Conservation (phyloP, 2,113 vertebrate genomes). For the Octodon degus region DNA sequence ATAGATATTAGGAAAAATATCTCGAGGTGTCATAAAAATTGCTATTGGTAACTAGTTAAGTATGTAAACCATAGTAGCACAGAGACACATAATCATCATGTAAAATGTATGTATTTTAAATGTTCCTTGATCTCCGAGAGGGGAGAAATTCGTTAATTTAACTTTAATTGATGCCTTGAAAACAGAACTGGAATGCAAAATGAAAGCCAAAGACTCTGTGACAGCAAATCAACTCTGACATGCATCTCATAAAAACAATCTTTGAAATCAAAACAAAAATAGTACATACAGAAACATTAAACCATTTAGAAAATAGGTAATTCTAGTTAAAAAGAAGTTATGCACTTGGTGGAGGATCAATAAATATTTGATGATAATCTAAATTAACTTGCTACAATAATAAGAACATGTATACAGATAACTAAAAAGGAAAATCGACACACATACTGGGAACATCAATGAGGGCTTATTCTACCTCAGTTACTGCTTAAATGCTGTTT, state of each 20-base stretch:
- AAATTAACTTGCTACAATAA: neutral
- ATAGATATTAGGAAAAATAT: slow-evolving; percentile 73
- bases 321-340: neutral
- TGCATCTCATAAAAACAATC: slow-evolving; percentile 62
- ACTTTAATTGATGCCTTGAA: slow-evolving; percentile 75
- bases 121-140: slow-evolving; percentile 72
- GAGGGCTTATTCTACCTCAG: neutral
- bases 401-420: neutral
- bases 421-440: neutral
- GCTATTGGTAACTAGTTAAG: slow-evolving; percentile 58
- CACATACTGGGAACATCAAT: neutral
- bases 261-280: slow-evolving; percentile 84
- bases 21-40: slow-evolving; percentile 64
- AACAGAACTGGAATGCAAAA: slow-evolving; percentile 82
- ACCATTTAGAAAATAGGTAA: slow-evolving; percentile 29
- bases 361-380: slow-evolving; percentile 27
- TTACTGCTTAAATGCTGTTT: neutral
- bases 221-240: slow-evolving; percentile 76
- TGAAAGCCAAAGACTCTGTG: slow-evolving; percentile 72
- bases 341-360: neutral
- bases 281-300: slow-evolving; percentile 65
- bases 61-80: slow-evolving; percentile 68
- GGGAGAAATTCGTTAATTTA: slow-evolving; percentile 75
- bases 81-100: slow-evolving; percentile 67
- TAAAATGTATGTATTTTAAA: slow-evolving; percentile 71